Conservation (phyloP, 2,113 vertebrate species). For the Fregata magnificens region DNA sequence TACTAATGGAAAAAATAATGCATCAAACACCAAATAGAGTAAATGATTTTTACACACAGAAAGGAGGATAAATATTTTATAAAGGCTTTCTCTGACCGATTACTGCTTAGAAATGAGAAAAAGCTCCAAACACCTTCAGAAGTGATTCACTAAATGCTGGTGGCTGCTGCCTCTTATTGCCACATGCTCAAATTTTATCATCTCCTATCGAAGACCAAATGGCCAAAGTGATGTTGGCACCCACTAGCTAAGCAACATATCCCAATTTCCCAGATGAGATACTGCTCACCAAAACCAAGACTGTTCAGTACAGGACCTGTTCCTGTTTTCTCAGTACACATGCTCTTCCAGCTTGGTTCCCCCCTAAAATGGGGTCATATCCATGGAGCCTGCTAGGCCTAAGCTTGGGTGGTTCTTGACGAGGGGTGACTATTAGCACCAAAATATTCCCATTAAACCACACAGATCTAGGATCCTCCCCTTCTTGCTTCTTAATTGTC, state of each 20-base stretch:
- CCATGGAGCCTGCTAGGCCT: not conserved
- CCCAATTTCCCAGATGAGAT: not conserved
- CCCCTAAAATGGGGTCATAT: not conserved
- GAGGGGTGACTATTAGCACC: not conserved
- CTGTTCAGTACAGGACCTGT: not conserved
- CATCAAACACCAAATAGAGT: not conserved
- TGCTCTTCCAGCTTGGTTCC: not conserved
- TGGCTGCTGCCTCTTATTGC: not conserved
- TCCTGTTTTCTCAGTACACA: not conserved
- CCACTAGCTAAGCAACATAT: not conserved
- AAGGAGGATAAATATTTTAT: not conserved
- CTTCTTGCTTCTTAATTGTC: conserved; percentile 41
- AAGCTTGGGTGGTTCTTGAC: not conserved
- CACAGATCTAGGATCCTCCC: not conserved
- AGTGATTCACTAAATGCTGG: not conserved
- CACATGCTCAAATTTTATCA: not conserved
- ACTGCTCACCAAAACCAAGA: not conserved
- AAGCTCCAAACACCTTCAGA: not conserved
- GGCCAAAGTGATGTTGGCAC: not conserved
- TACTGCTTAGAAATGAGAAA: not conserved
- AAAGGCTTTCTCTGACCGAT: not conserved
- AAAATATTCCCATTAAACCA: conserved; percentile 19
- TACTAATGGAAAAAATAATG: not conserved
- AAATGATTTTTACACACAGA: not conserved
- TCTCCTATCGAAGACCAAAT: not conserved